Evolutionary conservation across 2,888 invertebrate genomes (phyloP).

Genomic region (Diogma glabrata): DNA sequence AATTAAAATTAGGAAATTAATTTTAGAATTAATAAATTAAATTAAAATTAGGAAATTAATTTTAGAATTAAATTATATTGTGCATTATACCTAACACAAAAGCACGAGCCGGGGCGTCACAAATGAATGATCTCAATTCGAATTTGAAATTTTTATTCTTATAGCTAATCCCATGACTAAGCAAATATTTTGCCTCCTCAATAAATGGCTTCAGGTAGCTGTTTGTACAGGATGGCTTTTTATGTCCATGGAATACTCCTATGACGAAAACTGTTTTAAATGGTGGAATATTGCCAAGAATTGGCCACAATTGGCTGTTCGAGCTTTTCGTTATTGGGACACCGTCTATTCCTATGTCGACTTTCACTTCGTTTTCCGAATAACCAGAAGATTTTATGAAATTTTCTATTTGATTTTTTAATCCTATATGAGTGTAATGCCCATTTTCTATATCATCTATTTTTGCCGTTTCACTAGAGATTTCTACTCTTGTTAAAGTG

Average conservation of each 20-base stretch:
- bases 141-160: neutral
- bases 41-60: too few relatives aligned
- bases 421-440: neutral
- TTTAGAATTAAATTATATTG: too few relatives aligned
- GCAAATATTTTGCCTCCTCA: neutral
- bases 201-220: neutral
- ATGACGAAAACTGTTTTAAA: neutral
- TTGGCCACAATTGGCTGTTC: neutral
- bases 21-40: too few relatives aligned
- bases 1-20: too few relatives aligned
- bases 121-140: neutral
- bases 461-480: too few relatives aligned
- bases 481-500: neutral
- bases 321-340: too few relatives aligned
- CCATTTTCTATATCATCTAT: neutral
- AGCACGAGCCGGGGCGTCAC: constrained; percentile 7
- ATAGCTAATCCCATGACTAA: neutral
- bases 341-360: neutral
- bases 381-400: neutral
- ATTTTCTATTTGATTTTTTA: neutral
- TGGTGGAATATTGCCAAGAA: neutral
- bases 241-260: neutral
- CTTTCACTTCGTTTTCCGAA: neutral
- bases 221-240: neutral
- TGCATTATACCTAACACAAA: too few relatives aligned